Base-by-base conservation (phyloP, 2,113 vertebrate species). In the Amphiprion percula region DNA sequence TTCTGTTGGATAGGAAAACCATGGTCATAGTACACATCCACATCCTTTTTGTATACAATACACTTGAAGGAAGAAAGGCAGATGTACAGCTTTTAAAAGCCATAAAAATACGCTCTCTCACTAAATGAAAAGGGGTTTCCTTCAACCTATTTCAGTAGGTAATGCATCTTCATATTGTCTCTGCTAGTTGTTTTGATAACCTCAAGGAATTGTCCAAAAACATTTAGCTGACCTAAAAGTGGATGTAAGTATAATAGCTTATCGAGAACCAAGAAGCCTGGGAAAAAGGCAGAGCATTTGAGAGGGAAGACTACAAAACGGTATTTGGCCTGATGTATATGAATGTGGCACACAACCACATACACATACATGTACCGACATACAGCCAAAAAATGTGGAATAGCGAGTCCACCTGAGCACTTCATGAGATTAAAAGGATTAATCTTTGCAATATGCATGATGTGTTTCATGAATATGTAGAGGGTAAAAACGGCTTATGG, bases 381-480 rank as follows among this genome's bases (percentile, higher is more conserved):
- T 33, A 54, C 26, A 79, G 69, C 72, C 78, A 72, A 73, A 75
- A 75, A 81, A 74, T 58, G 54, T 71, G 46, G 55, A 78, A 80
- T 55, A 50, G 50, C 24, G 61, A 70, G 79, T 85, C 77, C 80
- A 90, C 81, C 80, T 82, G 80, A 78, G 79, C 80, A 81, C 70
- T 76, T 83, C 65, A 62, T 70, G 76, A 88, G 80, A 89, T 89
- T 91, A 90, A 87, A 74, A 77, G 83, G 87, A 89, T 90, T 89
- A 91, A 84, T 80, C 55, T 41, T 37, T 64, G 61, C 74, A 87
- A 84, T 85, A 86, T 68, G 84, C 81, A 77, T 84, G 85, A 85
- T 86, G 85, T 60, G 23, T 68, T 62, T 55, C 61, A 87, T 87
- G 54, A 88, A 89, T 90, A 80, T 86, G 77, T 21, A 62, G 28